Evolutionary conservation across 2,888 invertebrate species (phyloP), one percentile per base, ranked within the genome.

Genomic region (Stenoptilia bipunctidactyla): DNA sequence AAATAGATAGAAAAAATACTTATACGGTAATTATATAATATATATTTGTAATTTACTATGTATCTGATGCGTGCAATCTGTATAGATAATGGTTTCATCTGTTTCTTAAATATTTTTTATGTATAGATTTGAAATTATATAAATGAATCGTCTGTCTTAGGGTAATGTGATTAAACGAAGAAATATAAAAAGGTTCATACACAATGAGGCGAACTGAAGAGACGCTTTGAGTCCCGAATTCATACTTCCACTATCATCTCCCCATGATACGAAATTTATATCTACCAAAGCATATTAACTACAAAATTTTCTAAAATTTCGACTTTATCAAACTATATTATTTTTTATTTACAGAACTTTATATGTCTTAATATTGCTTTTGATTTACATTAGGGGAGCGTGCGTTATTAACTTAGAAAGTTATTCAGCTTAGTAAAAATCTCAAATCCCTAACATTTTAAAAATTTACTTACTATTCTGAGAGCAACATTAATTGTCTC

Each of bases 301-400:
- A 80, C 72, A 74, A 73, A 74, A 74, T 80, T 79, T 73, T 66
- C 80, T 82, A 82, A 80, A 83, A 82, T 79, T 73, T 66, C 70
- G 67, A 74, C 71, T 74, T 74, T 83, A 83, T 62, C 80, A 83
- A 83, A 82, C 82, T 83, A 82, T 82, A 79, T n/a, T n/a, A 20
- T 5, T 20, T 70, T 55, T 66, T 74, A 74, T 82, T 72, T 80
- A 82, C 77, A 45, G 9, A 30, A 79, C 69, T 66, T 75, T 83
- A 80, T 82, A 80, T 82, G 77, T 82, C 82, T 69, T 80, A 79
- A 68, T 83, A 83, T 83, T 83, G 83, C 83, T 83, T 83, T 80
- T 75, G 69, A 75, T 67, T 82, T 79, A 76, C 72, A 66, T 74
- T 72, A 65, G 80, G 80, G 82, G 82, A 76, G 77, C 75, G 80